Conservation (phyloP, 2,888 invertebrate species). For the Podotricha telesiphe region DNA sequence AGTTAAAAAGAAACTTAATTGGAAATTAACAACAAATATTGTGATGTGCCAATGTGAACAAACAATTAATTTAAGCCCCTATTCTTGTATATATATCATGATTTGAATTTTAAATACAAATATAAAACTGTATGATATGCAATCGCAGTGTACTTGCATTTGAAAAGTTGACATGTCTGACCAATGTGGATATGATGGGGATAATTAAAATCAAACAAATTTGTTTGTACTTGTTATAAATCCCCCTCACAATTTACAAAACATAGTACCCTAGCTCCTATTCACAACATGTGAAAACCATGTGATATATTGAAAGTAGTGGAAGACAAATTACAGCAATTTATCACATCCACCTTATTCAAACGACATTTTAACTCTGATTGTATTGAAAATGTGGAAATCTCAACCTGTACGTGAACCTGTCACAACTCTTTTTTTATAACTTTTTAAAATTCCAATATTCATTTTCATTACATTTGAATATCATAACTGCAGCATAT, state of each 20-base stretch:
- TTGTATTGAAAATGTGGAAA: background rate
- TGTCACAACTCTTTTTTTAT: background rate
- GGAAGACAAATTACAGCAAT: conserved; percentile 19
- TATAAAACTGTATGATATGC: conserved; percentile 55
- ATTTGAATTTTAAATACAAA: conserved; percentile 40
- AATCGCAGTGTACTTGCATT: conserved; percentile 46
- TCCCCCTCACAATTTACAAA: background rate
- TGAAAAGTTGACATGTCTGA: conserved; percentile 15
- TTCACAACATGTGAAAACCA: conserved; percentile 5
- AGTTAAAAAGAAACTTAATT: background rate
- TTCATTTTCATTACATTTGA: background rate
- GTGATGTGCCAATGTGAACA: conserved; percentile 14
- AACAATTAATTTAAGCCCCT: conserved; percentile 10
- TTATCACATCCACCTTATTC: background rate
- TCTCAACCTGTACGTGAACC: background rate
- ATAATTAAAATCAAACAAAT: background rate
- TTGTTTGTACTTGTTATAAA: conserved; percentile 8
- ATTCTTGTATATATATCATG: conserved; percentile 34
- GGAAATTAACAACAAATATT: background rate
- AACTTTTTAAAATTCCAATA: conserved; percentile 3
- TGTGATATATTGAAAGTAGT: background rate
- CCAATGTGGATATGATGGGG: background rate
- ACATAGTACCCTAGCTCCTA: conserved; percentile 1
- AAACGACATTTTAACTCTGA: background rate
- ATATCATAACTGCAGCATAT: background rate